Percentiles rank a stretch among this genome's conserved stretches.
These are phyloP conservation scores for Lochmaea capreae DNA, from an alignment of 2,888 invertebrate species.

Conservation along the genomic window DNA sequence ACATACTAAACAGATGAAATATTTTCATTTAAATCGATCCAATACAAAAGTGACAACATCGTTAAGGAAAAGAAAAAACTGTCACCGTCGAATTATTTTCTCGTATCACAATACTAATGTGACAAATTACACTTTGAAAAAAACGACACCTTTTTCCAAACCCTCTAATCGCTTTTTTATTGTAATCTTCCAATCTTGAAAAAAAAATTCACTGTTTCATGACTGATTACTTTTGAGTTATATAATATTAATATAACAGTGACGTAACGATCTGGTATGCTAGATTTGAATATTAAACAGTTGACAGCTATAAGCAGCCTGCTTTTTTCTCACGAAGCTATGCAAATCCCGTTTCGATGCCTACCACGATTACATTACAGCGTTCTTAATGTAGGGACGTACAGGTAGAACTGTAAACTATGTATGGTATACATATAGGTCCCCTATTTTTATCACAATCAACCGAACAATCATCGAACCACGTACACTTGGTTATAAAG, in stretches of 20 bases:
- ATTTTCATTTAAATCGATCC: constrained; percentile 38
- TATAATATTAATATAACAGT: constrained; percentile 40
- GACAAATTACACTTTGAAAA: constrained; percentile 52
- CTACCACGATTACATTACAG: constrained; percentile 45
- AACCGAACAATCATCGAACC: constrained; percentile 40
- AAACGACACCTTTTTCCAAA: constrained; percentile 40
- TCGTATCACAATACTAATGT: constrained; percentile 55
- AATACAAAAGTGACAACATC: constrained; percentile 35
- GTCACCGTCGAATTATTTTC: constrained; percentile 57
- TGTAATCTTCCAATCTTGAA: constrained; percentile 46
- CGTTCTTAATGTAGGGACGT: constrained; percentile 13
- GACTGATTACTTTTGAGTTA: constrained; percentile 54
- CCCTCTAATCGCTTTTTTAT: constrained; percentile 58
- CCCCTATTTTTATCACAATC: constrained; percentile 46
- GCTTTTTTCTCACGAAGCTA: constrained; percentile 61
- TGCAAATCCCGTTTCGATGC: constrained; percentile 53
- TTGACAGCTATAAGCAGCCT: constrained; percentile 54
- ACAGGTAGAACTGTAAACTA: constrained; percentile 33
- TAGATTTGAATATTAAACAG: constrained; percentile 53
- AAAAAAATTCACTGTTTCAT: constrained; percentile 48
- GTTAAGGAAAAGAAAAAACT: constrained; percentile 43
- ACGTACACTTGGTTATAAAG: constrained; percentile 32
- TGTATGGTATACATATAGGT: constrained; percentile 39
- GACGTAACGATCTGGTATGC: constrained; percentile 49
- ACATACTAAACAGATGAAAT: constrained; percentile 39